A percentile compares a stretch with the other conserved stretches of the same genome.
phyloP scores from a whole-genome alignment of 1,140 invertebrate genomes.

The Aleiodes sp. region DNA sequence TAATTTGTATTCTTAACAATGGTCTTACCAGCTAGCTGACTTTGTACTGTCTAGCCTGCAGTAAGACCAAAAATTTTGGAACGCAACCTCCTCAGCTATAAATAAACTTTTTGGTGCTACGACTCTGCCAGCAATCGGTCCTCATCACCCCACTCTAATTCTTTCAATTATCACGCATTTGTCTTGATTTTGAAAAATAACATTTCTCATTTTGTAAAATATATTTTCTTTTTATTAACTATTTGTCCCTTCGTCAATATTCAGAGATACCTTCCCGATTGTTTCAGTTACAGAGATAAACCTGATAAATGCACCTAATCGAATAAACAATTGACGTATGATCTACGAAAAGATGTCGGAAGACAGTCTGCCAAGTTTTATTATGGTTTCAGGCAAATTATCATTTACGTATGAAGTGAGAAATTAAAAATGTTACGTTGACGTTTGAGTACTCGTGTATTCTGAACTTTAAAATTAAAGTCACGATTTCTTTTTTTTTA shows the following conservation, averaged over 20 bases:
- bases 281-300: too few relatives aligned
- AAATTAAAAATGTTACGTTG: neutral
- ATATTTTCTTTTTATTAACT: too few relatives aligned
- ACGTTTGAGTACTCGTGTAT: neutral
- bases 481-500: neutral
- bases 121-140: constrained; percentile 53
- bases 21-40: constrained; percentile 36
- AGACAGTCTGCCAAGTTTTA: constrained; percentile 15
- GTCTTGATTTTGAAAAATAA: neutral
- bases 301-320: too few relatives aligned
- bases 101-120: constrained; percentile 57
- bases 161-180: constrained; percentile 13
- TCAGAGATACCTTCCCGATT: too few relatives aligned
- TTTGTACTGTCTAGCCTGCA: constrained; percentile 41
- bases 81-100: constrained; percentile 63
- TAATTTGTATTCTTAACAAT: constrained; percentile 34
- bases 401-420: neutral
- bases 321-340: neutral
- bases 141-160: constrained; percentile 14
- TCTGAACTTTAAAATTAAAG: neutral
- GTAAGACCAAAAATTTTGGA: constrained; percentile 53
- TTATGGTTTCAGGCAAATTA: neutral
- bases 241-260: too few relatives aligned
- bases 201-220: too few relatives aligned
- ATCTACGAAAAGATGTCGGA: too few relatives aligned